These are phyloP conservation scores for Drosophila nasuta DNA, from an alignment of 1,140 invertebrate species.

Conservation along the genomic window DNA sequence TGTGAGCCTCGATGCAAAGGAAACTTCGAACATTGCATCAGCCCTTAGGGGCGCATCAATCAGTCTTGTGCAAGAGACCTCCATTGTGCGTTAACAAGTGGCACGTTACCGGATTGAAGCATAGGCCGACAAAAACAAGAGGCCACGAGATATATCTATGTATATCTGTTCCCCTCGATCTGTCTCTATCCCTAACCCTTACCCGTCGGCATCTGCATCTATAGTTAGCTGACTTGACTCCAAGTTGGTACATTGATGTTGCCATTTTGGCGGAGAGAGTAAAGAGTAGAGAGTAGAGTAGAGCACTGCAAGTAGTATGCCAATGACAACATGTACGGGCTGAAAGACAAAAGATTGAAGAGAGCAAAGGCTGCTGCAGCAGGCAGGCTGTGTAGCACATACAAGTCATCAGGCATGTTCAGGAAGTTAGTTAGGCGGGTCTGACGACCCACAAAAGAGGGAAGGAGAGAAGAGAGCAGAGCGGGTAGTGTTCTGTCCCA, in stretches of 20 bases:
- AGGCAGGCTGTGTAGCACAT: slow-evolving; percentile 38
- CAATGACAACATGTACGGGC: slow-evolving; percentile 67
- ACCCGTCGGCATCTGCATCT: slow-evolving; percentile 1
- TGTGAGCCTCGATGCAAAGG: neutral
- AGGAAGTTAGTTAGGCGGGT: slow-evolving; percentile 78
- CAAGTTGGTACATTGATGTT: slow-evolving; percentile 48
- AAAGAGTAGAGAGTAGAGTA: neutral
- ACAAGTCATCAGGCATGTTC: slow-evolving; percentile 80
- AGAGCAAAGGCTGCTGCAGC: slow-evolving; percentile 26
- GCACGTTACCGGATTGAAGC: slow-evolving; percentile 74
- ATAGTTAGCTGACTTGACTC: slow-evolving; percentile 9
- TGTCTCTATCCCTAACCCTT: neutral
- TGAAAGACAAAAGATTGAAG: slow-evolving; percentile 72
- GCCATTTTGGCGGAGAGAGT: slow-evolving; percentile 56
- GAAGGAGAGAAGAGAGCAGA: no score
- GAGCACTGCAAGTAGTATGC: slow-evolving; percentile 46
- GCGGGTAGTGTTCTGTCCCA: neutral
- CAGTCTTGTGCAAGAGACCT: slow-evolving; percentile 61
- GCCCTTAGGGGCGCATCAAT: slow-evolving; percentile 59
- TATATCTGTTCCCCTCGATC: slow-evolving; percentile 43
- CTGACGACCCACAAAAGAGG: slow-evolving; percentile 44
- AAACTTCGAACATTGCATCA: slow-evolving; percentile 28
- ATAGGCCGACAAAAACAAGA: slow-evolving; percentile 42
- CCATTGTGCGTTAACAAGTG: slow-evolving; percentile 79
- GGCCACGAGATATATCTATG: slow-evolving; percentile 67